Base-by-base conservation (phyloP, 2,888 invertebrate genomes). In the Oeneis ivallda region DNA sequence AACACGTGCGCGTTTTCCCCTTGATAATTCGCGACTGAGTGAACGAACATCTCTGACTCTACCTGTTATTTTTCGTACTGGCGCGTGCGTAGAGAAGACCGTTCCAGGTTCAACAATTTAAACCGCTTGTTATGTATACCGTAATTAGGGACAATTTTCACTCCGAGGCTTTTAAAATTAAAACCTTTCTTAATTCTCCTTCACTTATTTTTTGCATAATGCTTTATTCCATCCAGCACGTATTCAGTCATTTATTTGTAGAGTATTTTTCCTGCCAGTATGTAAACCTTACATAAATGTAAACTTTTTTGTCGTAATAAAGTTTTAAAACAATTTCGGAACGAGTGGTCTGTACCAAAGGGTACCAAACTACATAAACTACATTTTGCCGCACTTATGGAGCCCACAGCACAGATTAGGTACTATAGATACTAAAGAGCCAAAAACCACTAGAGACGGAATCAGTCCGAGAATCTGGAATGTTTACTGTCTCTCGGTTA, bases 111-210 rank as follows among this genome's bases (percentile, higher is more conserved):
- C 72, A 70, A 68, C 71, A 70, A 73, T 74, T 74, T 74, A 69
- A 68, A 72, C 65, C 63, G 67, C 65, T 70, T 66, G 56, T 67
- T 70, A 71, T 52, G 66, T 71, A 70, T 68, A 69, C 71, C 67
- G 65, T 70, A 71, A 71, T 74, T 71, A 72, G 71, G 65, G 64
- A 66, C 34, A 62, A 62, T 70, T 69, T 66, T 66, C 61, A 60
- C 61, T 52, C 57, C 59, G 13, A 70, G 63, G 64, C 53, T 47
- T 50, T 43, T 1, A 82, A 96, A 0, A 95, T 96, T 80, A 98
- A 57, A 61, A 61, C 49, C n/a, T 60, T 49, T 61, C 39, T 7
- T 34, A 34, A 11, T 53, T 34, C n/a, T 43, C 15, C 15, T 34
- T 49, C n/a, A 13, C 39, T 37, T 47, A 59, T 15, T 34, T 58